Conservation (phyloP, 2,113 vertebrate genomes). For the Hippopotamus amphibius region DNA sequence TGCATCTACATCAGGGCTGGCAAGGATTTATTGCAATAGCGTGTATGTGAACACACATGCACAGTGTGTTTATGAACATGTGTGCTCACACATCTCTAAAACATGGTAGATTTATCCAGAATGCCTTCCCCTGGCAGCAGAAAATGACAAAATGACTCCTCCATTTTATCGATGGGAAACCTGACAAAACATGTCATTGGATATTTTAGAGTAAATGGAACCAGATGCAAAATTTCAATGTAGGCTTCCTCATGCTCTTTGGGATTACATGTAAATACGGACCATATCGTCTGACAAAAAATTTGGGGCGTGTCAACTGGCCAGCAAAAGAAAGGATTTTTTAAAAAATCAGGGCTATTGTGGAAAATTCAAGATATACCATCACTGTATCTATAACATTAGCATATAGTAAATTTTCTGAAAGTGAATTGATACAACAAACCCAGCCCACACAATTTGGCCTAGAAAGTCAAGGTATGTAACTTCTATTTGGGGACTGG, state of each 20-base stretch:
- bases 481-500: constrained; percentile 27
- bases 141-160: neutral
- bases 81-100: neutral
- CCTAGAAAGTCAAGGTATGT: constrained; percentile 50
- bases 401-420: neutral
- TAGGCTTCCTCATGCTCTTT: neutral
- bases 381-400: neutral
- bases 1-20: neutral
- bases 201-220: constrained; percentile 20
- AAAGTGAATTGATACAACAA: neutral
- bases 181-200: neutral
- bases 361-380: neutral
- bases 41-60: neutral
- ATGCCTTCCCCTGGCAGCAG: neutral
- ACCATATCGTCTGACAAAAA: neutral
- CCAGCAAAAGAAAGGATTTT: neutral
- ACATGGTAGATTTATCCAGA: neutral
- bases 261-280: neutral
- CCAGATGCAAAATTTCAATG: neutral
- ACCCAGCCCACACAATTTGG: constrained; percentile 28
- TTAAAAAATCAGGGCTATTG: neutral
- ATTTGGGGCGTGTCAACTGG: neutral
- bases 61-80: neutral
- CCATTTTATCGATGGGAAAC: neutral
- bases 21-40: neutral